Base-by-base conservation (phyloP, 2,888 invertebrate genomes). In the Dendrolimus pini region DNA sequence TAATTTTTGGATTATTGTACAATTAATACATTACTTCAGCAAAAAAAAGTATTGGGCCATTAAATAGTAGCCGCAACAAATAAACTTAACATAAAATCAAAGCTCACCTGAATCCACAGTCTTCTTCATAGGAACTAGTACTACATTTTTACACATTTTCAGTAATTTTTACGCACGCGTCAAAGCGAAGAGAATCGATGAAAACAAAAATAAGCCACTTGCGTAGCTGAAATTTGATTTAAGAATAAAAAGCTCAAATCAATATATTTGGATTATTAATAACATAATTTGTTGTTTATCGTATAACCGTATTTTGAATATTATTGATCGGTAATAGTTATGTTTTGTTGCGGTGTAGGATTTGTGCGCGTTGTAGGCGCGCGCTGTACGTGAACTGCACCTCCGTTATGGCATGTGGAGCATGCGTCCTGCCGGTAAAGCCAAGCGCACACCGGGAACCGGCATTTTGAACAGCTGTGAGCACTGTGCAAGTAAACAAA, bases 71-170 rank as follows among this genome's bases (percentile, higher is more conserved):
- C 9, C 10, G 47, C 47, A 10, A 47, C 2, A 47, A 57, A 54
- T 41, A 59, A 60, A 56, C 10, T 54, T 53, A 52, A 18, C 30
- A 3, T 30, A 54, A 52, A 52, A 63, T 57, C 61, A 58, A 61
- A 61, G 74, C 83, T 67, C 71, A 88, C 88, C 82, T 65, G 79
- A 63, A 61, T 85, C 83, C 62, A 68, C 65, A 53, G 70, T 71
- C 59, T 81, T 73, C 61, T 80, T 83, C 74, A 83, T 74, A 63
- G 83, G 78, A 72, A 83, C 77, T 61, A 83, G 69, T 52, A 80
- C 77, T 69, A 81, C 75, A 72, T 83, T 82, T 70, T 84, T 83
- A 69, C 86, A 87, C 88, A 86, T 87, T 65, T 70, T 68, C 63
- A 62, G 53, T 54, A 58, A 60, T 57, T 14, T 67, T 64, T 71